A percentile compares a stretch with the other conserved stretches of the same genome.
These are phyloP conservation scores for Silurus lanzhouensis DNA, from an alignment of 2,797 vertebrate species.

Conservation along the genomic window DNA sequence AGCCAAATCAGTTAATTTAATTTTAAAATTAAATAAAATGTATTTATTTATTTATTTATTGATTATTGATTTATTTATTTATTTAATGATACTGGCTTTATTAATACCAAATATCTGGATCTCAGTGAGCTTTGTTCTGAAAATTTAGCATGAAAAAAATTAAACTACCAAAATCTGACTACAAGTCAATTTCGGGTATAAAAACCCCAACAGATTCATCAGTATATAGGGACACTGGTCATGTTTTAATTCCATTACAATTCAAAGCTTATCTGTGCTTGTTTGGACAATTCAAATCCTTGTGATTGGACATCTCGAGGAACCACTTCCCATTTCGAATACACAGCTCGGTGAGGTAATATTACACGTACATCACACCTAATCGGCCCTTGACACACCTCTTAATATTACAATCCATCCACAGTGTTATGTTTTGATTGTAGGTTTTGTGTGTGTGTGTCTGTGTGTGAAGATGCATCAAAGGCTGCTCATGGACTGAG, in stretches of 20 bases:
- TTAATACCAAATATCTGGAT: not conserved
- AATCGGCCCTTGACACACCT: not conserved
- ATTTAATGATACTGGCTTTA: too few relatives aligned
- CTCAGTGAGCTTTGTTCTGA: not conserved
- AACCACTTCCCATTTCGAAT: not conserved
- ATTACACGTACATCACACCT: not conserved
- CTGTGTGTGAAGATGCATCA: not conserved
- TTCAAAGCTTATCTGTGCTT: not conserved
- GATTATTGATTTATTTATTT: too few relatives aligned
- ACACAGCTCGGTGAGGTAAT: not conserved
- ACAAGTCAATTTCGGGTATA: not conserved
- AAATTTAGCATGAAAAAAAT: not conserved
- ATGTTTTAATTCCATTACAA: not conserved
- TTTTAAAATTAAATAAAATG: too few relatives aligned
- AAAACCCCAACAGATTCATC: not conserved
- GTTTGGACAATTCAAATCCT: not conserved
- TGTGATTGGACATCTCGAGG: not conserved
- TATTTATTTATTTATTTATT: too few relatives aligned
- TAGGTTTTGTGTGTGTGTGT: not conserved
- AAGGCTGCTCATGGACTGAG: conserved; percentile 25
- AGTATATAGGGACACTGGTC: not conserved
- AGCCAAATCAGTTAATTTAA: too few relatives aligned
- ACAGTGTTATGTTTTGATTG: not conserved
- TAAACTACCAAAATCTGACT: not conserved
- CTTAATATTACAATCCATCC: not conserved